Conservation (phyloP, 2,113 vertebrate species). For the Oreochromis tanganicae region DNA sequence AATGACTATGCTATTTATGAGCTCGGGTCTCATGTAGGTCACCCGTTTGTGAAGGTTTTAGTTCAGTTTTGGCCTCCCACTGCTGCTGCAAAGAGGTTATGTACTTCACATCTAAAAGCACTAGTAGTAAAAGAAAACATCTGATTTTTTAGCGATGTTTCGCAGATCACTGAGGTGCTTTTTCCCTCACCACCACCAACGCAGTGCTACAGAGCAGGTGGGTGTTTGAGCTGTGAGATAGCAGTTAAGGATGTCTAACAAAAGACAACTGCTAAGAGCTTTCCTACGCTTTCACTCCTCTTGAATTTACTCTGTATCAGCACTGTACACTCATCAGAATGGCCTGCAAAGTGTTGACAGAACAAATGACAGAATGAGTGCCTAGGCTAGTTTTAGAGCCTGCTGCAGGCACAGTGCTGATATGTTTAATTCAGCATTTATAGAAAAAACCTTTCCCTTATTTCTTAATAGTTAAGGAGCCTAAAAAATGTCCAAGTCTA, state of each 20-base stretch:
- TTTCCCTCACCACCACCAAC: slow-evolving; percentile 18
- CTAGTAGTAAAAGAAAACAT: slow-evolving; percentile 13
- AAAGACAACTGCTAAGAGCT: slow-evolving; percentile 3
- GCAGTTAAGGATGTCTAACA: not conserved
- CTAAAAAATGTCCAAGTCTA: not conserved
- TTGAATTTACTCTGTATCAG: not conserved
- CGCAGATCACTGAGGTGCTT: not conserved
- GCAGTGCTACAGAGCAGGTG: slow-evolving; percentile 13
- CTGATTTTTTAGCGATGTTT: slow-evolving; percentile 7
- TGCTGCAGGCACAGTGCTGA: not conserved
- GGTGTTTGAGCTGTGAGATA: slow-evolving; percentile 14
- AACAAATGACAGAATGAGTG: not conserved
- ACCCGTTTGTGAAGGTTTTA: not conserved
- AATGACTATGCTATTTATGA: not conserved
- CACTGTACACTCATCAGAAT: not conserved
- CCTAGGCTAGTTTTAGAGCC: not conserved
- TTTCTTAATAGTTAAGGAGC: not conserved
- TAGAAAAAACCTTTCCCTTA: not conserved
- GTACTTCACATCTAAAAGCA: slow-evolving; percentile 5
- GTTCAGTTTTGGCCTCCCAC: slow-evolving; percentile 28
- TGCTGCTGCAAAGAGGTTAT: not conserved
- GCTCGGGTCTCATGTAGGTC: not conserved
- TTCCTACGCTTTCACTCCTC: not conserved
- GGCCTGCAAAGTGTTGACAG: not conserved
- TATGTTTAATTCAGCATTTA: not conserved